phyloP scores from a whole-genome alignment of 1,140 invertebrate genomes.

The Augochlora pura region DNA sequence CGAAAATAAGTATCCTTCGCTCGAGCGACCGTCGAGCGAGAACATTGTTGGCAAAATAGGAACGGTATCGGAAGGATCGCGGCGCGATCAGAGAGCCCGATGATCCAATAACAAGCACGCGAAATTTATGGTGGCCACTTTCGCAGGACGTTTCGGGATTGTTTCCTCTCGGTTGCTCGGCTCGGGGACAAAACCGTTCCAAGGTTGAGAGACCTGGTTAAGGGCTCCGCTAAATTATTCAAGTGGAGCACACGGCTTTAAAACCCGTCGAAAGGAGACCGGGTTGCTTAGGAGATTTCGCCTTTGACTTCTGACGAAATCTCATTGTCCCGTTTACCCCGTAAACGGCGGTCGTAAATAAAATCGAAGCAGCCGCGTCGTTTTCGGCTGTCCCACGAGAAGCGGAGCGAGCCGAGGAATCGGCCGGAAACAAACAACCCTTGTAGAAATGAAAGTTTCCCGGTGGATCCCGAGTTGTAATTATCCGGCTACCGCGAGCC shows the following conservation, averaged over 20 bases:
- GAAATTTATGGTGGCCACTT: neutral
- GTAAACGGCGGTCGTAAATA: conserved; percentile 33
- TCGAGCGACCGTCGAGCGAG: too few relatives aligned
- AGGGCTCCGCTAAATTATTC: conserved; percentile 63
- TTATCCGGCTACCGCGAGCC: neutral
- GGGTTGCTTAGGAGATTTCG: conserved; percentile 7
- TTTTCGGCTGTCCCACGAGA: neutral
- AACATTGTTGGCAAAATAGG: too few relatives aligned
- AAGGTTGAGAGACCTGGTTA: neutral
- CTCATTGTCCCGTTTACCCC: conserved; percentile 16
- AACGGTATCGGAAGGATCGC: too few relatives aligned
- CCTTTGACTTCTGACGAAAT: conserved; percentile 14
- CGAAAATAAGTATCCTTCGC: too few relatives aligned
- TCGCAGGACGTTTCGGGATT: neutral
- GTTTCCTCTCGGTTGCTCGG: neutral
- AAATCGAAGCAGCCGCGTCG: neutral
- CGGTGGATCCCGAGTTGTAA: neutral
- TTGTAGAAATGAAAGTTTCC: neutral
- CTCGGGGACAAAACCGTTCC: neutral
- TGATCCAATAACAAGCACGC: neutral
- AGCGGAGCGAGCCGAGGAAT: too few relatives aligned
- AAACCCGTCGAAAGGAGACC: neutral
- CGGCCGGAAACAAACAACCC: conserved; percentile 21
- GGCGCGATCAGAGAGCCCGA: too few relatives aligned
- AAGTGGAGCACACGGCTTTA: conserved; percentile 62